Base-by-base conservation (phyloP, 35 echinoderm and acorn worm genomes). In the Holothuria glaberrima region DNA sequence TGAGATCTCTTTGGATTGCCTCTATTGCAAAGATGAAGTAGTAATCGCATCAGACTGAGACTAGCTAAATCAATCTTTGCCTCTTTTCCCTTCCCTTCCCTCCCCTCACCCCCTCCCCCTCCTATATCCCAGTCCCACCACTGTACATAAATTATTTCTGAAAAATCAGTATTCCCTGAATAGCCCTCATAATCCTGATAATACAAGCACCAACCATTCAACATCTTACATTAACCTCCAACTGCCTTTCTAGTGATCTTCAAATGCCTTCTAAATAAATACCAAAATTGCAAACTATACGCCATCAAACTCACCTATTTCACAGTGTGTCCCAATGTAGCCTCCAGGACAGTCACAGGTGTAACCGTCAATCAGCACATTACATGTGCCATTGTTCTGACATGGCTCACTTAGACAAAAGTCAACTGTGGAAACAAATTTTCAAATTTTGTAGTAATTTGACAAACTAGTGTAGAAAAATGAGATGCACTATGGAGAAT, bases 301-400 rank as follows among this genome's bases (percentile, higher is more conserved):
- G 14, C 21, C 5, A 13, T 9, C 66, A 69, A 69, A 82, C 79
- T 82, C 26, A 82, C 83, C 83, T 30, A 86, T 86, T 86, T 86
- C 83, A 86, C 83, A 86, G 46, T 95, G 78, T 57, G 91, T 91
- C 5, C 94, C 94, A 34, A 95, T 82, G 52, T 90, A 95, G 52
- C 59, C 87, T 5, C 34, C 91, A 3, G 48, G 73, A 46, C 83
- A 86, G 19, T 86, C 83, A 68, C 83, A 86, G 17, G 83, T 86
- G 26, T 86, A 86, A 12, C 83, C 83, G 26, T 86, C 83, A 64
- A 68, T 86, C 35, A 86, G 45, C 1, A 92, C 64, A 48, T 92
- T 86, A 73, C 94, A 95, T 9, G 94, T 89, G 9, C 86, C 94
- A 59, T 92, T 92, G 61, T 95, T 95, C 68, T 86, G 90, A 62